Conservation (phyloP, 2,888 invertebrate species). For the Dasypolia templi region DNA sequence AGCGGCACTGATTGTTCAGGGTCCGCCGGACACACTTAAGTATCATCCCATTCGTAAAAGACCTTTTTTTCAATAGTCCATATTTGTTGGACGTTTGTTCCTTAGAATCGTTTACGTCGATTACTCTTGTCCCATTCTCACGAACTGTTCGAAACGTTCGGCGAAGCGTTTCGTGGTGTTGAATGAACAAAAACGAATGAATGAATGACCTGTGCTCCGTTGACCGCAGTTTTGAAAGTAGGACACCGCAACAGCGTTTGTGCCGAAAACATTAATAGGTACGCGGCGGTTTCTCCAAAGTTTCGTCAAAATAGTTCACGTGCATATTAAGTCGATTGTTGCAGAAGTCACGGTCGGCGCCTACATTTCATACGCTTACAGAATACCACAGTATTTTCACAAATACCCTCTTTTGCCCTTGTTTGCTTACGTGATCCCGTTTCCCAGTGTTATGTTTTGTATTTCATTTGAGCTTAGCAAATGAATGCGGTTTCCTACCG, state of each 20-base stretch:
- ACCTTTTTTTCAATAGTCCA: constrained; percentile 19
- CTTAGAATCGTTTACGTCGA: constrained; percentile 23
- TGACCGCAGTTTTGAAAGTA: constrained; percentile 81
- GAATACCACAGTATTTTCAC: constrained; percentile 50
- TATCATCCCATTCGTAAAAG: constrained; percentile 16
- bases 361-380: constrained; percentile 61
- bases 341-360: constrained; percentile 51
- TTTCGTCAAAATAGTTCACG: constrained; percentile 58
- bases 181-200: constrained; percentile 70
- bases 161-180: constrained; percentile 47
- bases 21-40: constrained; percentile 13
- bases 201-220: constrained; percentile 76
- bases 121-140: constrained; percentile 36
- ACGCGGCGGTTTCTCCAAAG: constrained; percentile 46
- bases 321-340: constrained; percentile 46
- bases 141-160: constrained; percentile 34
- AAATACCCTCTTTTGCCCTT: constrained; percentile 45
- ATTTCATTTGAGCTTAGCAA: constrained; percentile 56
- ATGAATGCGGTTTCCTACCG: constrained; percentile 54
- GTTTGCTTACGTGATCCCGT: constrained; percentile 41
- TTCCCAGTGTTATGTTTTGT: constrained; percentile 46
- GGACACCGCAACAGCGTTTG: constrained; percentile 74
- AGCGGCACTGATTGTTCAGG: constrained; percentile 44
- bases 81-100: constrained; percentile 18
- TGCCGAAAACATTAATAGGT: constrained; percentile 56